phyloP scores from a whole-genome alignment of 2,888 invertebrate genomes.

The Leucania comma region DNA sequence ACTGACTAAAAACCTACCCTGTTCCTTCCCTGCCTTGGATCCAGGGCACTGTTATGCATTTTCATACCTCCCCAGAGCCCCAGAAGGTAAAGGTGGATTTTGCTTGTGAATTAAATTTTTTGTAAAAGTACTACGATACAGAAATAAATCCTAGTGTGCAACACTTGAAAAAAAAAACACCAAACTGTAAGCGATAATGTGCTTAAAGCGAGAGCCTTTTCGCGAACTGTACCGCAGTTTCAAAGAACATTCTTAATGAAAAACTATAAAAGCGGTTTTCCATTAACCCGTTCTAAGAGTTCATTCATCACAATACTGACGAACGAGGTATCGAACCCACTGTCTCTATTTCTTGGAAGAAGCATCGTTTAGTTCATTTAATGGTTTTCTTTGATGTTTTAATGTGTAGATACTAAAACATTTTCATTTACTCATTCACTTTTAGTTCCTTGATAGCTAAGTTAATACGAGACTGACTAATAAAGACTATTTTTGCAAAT shows the following conservation, averaged over 20 bases:
- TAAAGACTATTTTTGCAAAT: background rate
- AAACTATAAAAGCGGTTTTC: conserved; percentile 16
- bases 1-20: too few relatives aligned
- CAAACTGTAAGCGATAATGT: too few relatives aligned
- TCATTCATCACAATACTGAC: conserved; percentile 23
- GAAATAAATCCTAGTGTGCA: too few relatives aligned
- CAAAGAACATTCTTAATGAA: conserved; percentile 2
- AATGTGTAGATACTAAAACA: conserved; percentile 29
- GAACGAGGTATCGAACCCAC: conserved; percentile 27
- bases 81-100: too few relatives aligned
- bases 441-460: conserved; percentile 6
- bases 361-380: conserved; percentile 19
- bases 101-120: too few relatives aligned
- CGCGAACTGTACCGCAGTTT: too few relatives aligned
- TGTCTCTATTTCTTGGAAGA: conserved; percentile 27
- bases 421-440: conserved; percentile 2
- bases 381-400: conserved; percentile 47
- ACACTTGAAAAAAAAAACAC: too few relatives aligned
- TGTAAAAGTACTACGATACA: too few relatives aligned
- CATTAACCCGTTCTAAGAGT: conserved; percentile 3
- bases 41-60: too few relatives aligned
- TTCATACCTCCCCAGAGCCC: too few relatives aligned
- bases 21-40: too few relatives aligned
- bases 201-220: too few relatives aligned
- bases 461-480: background rate